phyloP scores from a whole-genome alignment of 2,888 invertebrate genomes.

The Eulithis testata region DNA sequence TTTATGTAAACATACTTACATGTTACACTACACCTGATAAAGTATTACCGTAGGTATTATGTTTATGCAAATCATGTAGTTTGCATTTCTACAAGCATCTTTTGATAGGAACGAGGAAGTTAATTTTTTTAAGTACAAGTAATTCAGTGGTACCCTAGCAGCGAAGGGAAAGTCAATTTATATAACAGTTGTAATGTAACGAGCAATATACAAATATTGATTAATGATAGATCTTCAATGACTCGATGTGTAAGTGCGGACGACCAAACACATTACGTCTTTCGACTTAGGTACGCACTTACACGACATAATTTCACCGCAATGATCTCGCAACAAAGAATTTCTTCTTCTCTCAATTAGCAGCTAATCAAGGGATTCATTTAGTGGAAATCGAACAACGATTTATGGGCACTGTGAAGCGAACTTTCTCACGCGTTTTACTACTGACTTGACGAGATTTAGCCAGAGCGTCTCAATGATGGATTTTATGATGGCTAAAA shows the following conservation, averaged over 20 bases:
- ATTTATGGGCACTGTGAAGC: constrained; percentile 64
- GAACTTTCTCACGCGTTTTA: constrained; percentile 73
- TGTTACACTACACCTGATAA: background rate
- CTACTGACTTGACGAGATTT: constrained; percentile 54
- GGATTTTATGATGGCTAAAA: constrained; percentile 56
- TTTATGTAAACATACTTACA: too few species aligned
- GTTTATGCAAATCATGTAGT: constrained; percentile 1
- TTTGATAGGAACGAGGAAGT: constrained; percentile 30
- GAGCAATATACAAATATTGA: constrained; percentile 70
- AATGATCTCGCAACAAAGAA: constrained; percentile 56
- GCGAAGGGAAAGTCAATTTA: constrained; percentile 71
- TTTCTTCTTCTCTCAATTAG: constrained; percentile 74
- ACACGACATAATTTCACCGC: constrained; percentile 56
- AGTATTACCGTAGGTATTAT: background rate
- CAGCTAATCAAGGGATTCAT: constrained; percentile 74
- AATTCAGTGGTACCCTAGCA: constrained; percentile 28
- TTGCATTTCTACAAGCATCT: constrained; percentile 10
- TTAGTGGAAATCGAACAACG: constrained; percentile 66
- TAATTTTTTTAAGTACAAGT: constrained; percentile 27
- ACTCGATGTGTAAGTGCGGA: constrained; percentile 53
- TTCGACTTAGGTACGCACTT: constrained; percentile 32
- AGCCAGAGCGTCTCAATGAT: constrained; percentile 51
- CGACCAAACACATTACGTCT: constrained; percentile 46
- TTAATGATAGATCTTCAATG: constrained; percentile 62
- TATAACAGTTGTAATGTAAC: constrained; percentile 67